These are phyloP conservation scores for Pectinophora gossypiella DNA, from an alignment of 1,140 invertebrate genomes.

Conservation along the genomic window DNA sequence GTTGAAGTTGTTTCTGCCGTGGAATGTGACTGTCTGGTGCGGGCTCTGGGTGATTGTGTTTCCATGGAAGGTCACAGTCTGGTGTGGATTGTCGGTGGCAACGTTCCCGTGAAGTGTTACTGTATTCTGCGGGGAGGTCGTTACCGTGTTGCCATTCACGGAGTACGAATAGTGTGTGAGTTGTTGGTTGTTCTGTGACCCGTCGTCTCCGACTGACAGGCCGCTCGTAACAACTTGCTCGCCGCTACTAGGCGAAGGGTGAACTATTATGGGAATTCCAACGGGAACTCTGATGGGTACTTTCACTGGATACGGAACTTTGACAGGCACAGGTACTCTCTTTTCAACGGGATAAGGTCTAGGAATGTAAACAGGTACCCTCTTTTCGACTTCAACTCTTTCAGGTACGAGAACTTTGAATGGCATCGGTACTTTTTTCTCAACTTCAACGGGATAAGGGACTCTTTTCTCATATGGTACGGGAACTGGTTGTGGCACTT, in stretches of 20 bases:
- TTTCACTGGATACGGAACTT: slow-evolving; percentile 61
- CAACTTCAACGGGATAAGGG: slow-evolving; percentile 74
- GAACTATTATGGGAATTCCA: slow-evolving; percentile 47
- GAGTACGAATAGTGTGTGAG: not conserved
- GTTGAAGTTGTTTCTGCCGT: slow-evolving; percentile 44
- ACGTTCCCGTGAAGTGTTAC: not conserved
- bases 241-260: slow-evolving; percentile 34
- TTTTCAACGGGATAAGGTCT: slow-evolving; percentile 82
- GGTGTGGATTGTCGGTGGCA: not conserved
- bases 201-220: not conserved
- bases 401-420: slow-evolving; percentile 69
- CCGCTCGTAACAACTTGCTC: not conserved
- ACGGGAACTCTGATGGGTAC: slow-evolving; percentile 70
- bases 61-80: not conserved
- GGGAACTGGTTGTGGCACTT: slow-evolving; percentile 68
- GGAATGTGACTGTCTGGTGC: slow-evolving; percentile 40
- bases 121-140: not conserved
- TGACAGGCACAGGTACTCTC: slow-evolving; percentile 73
- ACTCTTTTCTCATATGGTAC: slow-evolving; percentile 75
- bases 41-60: slow-evolving; percentile 22
- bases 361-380: slow-evolving; percentile 74
- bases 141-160: not conserved
- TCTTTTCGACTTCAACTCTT: slow-evolving; percentile 76
- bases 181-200: not conserved
- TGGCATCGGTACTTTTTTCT: slow-evolving; percentile 66